Percentiles rank a stretch among this genome's conserved stretches.
These are phyloP conservation scores for Cygnus olor DNA, from an alignment of 2,797 vertebrate genomes.

Conservation along the genomic window DNA sequence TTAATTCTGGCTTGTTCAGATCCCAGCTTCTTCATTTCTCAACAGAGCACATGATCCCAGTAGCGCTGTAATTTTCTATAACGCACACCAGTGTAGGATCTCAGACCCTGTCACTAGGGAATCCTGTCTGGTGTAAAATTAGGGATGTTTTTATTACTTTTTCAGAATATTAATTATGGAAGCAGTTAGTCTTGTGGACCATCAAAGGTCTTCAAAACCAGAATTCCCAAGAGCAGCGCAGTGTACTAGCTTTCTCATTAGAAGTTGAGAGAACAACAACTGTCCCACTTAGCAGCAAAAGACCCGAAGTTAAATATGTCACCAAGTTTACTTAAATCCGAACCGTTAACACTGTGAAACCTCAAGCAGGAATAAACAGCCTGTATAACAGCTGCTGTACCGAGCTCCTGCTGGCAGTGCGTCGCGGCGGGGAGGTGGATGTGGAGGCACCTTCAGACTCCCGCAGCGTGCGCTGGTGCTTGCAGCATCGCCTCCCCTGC, in stretches of 20 bases:
- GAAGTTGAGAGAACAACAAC: background rate
- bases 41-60: rapidly evolving
- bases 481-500: background rate
- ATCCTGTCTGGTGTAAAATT: background rate
- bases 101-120: background rate
- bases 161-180: background rate
- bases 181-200: background rate
- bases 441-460: conserved; percentile 19
- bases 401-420: background rate
- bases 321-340: conserved; percentile 32
- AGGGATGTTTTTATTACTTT: background rate
- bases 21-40: background rate
- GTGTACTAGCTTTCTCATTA: background rate
- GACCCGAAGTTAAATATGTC: background rate
- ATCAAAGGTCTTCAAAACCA: background rate
- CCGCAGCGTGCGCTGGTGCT: background rate
- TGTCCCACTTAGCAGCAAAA: conserved; percentile 14
- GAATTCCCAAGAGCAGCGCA: background rate
- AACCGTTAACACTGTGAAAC: background rate
- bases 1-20: background rate
- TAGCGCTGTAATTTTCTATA: background rate
- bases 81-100: background rate
- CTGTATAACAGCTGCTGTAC: conserved; percentile 31
- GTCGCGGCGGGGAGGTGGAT: background rate
- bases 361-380: background rate